Base-by-base conservation (phyloP, 1,140 invertebrate species). In the Calosoma granatense region DNA sequence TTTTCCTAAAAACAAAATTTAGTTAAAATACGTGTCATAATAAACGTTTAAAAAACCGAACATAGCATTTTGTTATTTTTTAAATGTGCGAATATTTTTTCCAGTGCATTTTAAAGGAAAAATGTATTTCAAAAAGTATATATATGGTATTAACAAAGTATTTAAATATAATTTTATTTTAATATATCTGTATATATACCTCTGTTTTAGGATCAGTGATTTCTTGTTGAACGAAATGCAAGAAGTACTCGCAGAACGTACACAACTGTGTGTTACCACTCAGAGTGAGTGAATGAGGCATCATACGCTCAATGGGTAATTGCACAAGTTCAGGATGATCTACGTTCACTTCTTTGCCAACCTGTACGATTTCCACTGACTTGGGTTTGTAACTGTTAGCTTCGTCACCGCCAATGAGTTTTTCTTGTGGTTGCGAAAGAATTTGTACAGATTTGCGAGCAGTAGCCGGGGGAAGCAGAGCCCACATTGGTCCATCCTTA, bases 241-340 rank as follows among this genome's bases (percentile, higher is more conserved):
- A 68, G 64, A 89, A 76, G 72, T 89, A 92, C 74, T 92, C 83
- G 68, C 91, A 94, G 62, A 92, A 78, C 22, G 81, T 78, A 72
- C 91, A 94, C 0, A 74, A 65, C 61, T 81, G 66, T 59, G 78
- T 77, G 60, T 72, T 76, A 30, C 75, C 71, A 1, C 78, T 72
- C 9, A 74, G 54, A n/a, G 64, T 57, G 21, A 72, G 60, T 55
- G 70, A 64, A 59, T 71, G 72, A 41, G 70, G 72, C 67, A 80
- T 72, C 58, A 87, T 71, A 53, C 80, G 74, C 66, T 88, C 85
- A 22, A 87, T 77, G 1, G 86, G 85, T 60, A 89, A 70, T 58
- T 81, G 79, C 69, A 74, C 62, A 11, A 70, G 60, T 63, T 77
- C 76, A 3, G 61, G 64, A 20, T 57, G 19, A 23, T 59, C 61